Base-by-base conservation (phyloP, 2,888 invertebrate genomes). In the Volucella bombylans region DNA sequence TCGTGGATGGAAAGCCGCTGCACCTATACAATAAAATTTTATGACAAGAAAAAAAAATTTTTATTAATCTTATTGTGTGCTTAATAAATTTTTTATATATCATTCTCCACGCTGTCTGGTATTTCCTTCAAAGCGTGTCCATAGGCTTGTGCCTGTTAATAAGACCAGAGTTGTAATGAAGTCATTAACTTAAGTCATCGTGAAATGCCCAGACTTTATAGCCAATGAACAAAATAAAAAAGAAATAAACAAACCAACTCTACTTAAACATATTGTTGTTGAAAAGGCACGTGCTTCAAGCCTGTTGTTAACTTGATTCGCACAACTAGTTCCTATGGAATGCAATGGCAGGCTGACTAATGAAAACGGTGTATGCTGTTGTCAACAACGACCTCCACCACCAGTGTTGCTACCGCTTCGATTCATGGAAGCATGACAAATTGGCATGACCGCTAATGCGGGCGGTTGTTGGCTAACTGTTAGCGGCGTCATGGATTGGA, bases 1-100 rank as follows among this genome's bases (percentile, higher is more conserved):
- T 87, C 90, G 92, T 61, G 94, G 92, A 0, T 94, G 94, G 94
- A 68, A 87, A 81, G 11, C 89, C 41, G 31, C 89, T 50, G 39
- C 15, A 39, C 10, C 52, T 61, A 45, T 45, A 11, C 61, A 68
- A 68, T 76, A 61, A 68, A 45, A 31, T 65, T 31, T 45, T 38
- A 50, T 54, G 31, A 54, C 4, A 31, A 31, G 31, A 31, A 6
- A 31, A 31, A 31, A 31, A 4, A 3, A 38, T 47, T 31, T n/a
- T 72, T 62, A 41, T 18, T 72, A 62, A 41, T 9, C 38, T 23
- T 52, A 31, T 41, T 45, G 14, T 38, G 1, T 18, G n/a, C 11
- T 8, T 15, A 68, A 68, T 76, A 76, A 67, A 76, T 52, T 59
- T 31, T 67, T 52, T 59, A 68, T 67, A 45, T 45, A 57, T 59